phyloP scores from a whole-genome alignment of 2,113 vertebrate species.

The Rafetus swinhoei region DNA sequence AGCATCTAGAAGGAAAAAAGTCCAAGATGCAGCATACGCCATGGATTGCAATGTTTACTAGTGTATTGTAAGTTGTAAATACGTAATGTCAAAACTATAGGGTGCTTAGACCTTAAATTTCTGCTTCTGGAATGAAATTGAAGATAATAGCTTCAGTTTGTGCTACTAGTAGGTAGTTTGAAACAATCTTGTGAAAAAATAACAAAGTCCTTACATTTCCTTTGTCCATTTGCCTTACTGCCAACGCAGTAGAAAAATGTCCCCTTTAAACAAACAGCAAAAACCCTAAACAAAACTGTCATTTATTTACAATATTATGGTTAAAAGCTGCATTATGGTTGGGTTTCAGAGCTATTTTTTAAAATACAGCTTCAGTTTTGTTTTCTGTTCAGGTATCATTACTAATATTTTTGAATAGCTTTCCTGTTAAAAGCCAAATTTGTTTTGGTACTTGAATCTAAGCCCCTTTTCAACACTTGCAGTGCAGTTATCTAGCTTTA shows the following conservation, averaged over 20 bases:
- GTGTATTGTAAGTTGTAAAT: too few species aligned
- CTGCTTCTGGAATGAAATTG: neutral
- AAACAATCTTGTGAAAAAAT: neutral
- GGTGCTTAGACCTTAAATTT: neutral
- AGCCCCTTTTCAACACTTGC: slow-evolving; percentile 29
- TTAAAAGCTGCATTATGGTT: neutral
- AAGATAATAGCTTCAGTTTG: neutral
- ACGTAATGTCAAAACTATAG: neutral
- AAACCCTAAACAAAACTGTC: neutral
- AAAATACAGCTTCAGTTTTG: neutral
- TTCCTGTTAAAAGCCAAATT: neutral
- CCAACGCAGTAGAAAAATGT: neutral
- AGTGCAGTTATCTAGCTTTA: slow-evolving; percentile 42
- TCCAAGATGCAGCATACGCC: neutral
- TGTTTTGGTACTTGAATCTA: slow-evolving; percentile 18
- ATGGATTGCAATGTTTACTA: neutral
- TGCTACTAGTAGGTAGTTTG: neutral
- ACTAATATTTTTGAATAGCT: neutral
- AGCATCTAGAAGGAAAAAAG: rapidly evolving
- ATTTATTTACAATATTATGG: neutral
- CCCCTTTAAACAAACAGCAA: neutral
- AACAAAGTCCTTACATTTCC: neutral
- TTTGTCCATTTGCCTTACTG: neutral
- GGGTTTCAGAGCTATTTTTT: neutral
- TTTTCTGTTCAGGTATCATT: neutral